phyloP scores from a whole-genome alignment of 2,888 invertebrate genomes.

The Phymatocera aterrima region DNA sequence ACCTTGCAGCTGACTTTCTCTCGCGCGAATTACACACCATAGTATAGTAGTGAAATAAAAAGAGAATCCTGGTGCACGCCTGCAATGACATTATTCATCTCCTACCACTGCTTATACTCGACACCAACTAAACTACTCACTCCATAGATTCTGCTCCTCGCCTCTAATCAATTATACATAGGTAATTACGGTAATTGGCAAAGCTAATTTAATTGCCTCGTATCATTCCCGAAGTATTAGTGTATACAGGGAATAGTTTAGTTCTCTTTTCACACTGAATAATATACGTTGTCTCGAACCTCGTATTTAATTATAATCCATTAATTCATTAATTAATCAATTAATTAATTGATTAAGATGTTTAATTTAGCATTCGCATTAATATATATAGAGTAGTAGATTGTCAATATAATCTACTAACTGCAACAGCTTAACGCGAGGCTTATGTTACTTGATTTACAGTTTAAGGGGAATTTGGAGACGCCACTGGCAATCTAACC shows the following conservation, averaged over 20 bases:
- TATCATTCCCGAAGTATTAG: constrained; percentile 1
- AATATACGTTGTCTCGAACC: no score
- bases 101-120: neutral
- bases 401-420: no score
- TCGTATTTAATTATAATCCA: no score
- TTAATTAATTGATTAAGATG: no score
- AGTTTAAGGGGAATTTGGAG: no score
- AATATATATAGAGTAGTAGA: no score
- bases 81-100: constrained; percentile 23
- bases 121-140: neutral
- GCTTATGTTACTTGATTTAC: no score
- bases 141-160: constrained; percentile 10
- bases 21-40: neutral
- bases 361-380: no score
- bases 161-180: constrained; percentile 65
- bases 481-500: no score
- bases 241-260: neutral
- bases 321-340: no score
- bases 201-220: constrained; percentile 59
- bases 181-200: constrained; percentile 66
- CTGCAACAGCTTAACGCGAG: no score
- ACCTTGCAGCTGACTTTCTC: constrained; percentile 3
- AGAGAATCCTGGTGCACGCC: neutral
- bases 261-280: constrained; percentile 16
- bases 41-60: neutral